phyloP scores from a whole-genome alignment of 2,888 invertebrate species.

The Crocallis elinguaria region DNA sequence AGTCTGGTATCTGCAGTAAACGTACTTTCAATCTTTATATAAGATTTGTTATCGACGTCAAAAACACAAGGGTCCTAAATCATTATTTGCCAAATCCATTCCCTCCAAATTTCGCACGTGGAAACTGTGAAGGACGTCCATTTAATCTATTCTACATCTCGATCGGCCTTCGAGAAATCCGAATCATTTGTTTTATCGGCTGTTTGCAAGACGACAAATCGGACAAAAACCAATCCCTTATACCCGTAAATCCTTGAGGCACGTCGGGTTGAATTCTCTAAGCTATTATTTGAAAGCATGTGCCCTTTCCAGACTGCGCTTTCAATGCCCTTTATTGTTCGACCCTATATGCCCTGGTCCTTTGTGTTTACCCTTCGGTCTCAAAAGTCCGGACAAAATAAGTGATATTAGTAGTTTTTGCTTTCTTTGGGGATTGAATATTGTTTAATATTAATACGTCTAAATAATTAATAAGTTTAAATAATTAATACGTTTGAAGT shows the following conservation, averaged over 20 bases:
- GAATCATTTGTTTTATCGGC: constrained; percentile 52
- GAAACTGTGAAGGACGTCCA: constrained; percentile 25
- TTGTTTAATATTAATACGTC: constrained; percentile 17
- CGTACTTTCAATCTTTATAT: too few relatives aligned
- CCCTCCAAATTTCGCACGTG: constrained; percentile 11
- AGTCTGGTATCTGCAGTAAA: too few relatives aligned
- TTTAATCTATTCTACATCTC: constrained; percentile 30
- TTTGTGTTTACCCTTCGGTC: constrained; percentile 55
- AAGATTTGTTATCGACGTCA: constrained; percentile 1
- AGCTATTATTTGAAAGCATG: constrained; percentile 66
- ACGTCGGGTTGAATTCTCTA: constrained; percentile 59
- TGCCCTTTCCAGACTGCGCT: constrained; percentile 61
- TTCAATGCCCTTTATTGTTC: constrained; percentile 66
- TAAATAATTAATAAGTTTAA: too few relatives aligned
- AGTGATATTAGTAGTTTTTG: constrained; percentile 27
- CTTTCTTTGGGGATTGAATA: constrained; percentile 26
- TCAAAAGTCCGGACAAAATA: constrained; percentile 35
- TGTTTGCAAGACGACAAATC: constrained; percentile 51
- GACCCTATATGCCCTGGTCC: constrained; percentile 52
- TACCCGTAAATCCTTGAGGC: constrained; percentile 54
- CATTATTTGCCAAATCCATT: constrained; percentile 24
- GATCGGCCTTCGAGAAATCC: constrained; percentile 35
- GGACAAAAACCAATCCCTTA: constrained; percentile 53
- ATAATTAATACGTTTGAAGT: background rate
- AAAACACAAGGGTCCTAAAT: constrained; percentile 13